Conservation (phyloP, 1,140 invertebrate species). For the Ooceraea biroi region DNA sequence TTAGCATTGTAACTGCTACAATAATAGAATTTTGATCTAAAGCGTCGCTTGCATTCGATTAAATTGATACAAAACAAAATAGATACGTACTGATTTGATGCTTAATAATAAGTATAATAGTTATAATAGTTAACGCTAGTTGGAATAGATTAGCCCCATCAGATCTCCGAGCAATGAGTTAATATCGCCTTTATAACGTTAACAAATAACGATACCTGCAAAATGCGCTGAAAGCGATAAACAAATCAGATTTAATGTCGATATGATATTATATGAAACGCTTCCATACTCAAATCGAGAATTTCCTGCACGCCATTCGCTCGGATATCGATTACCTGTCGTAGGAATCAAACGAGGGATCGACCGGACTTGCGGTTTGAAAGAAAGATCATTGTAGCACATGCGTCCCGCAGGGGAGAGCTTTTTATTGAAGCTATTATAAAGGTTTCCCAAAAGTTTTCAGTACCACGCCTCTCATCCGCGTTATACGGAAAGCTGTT, state of each 20-base stretch:
- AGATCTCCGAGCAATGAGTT: background rate
- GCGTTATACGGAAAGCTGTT: slow-evolving; percentile 20
- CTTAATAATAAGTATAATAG: background rate
- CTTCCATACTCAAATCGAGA: slow-evolving; percentile 31
- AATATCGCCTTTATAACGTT: background rate
- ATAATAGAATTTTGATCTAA: background rate
- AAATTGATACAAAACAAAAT: too few relatives aligned
- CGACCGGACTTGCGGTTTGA: slow-evolving; percentile 66
- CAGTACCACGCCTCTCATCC: slow-evolving; percentile 4
- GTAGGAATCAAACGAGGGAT: slow-evolving; percentile 70
- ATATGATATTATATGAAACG: slow-evolving; percentile 32
- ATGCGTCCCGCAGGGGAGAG: slow-evolving; percentile 68
- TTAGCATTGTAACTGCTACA: background rate
- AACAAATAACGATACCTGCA: slow-evolving; percentile 12
- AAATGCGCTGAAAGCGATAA: background rate
- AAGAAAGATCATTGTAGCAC: slow-evolving; percentile 74
- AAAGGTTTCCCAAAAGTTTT: slow-evolving; percentile 73
- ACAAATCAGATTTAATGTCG: slow-evolving; percentile 31
- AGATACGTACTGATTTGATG: background rate
- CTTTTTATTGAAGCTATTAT: slow-evolving; percentile 74
- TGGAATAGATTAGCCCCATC: background rate
- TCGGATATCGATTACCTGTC: slow-evolving; percentile 75
- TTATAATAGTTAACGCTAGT: too few relatives aligned
- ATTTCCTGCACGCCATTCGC: slow-evolving; percentile 55
- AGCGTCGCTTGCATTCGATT: background rate